Percentiles rank a stretch among this genome's conserved stretches.
Conservation (phyloP, 2,888 invertebrate species). For the Formica aserva region DNA sequence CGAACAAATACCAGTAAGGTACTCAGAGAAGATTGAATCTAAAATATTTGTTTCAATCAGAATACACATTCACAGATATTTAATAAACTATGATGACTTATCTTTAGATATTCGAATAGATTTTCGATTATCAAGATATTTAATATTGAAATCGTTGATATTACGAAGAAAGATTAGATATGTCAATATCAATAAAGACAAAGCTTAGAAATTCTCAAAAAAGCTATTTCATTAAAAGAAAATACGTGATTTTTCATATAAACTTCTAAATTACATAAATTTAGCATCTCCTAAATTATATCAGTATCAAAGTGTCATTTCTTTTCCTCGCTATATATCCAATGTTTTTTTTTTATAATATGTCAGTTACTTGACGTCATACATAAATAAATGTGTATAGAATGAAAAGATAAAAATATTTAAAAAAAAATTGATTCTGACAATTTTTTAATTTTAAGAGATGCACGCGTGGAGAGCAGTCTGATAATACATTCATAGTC, state of each 20-base stretch:
- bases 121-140: neutral
- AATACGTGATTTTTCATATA: neutral
- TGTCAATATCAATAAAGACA: slow-evolving; percentile 7
- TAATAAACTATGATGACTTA: neutral
- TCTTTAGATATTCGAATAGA: neutral
- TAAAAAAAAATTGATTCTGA: neutral
- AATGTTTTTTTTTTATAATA: neutral
- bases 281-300: slow-evolving; percentile 9
- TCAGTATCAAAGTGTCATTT: slow-evolving; percentile 1
- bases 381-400: neutral
- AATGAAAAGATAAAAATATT: neutral
- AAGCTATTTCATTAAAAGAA: neutral
- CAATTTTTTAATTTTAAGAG: slow-evolving; percentile 1
- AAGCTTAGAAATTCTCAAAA: neutral
- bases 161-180: slow-evolving; percentile 4
- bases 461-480: neutral
- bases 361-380: neutral
- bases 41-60: neutral
- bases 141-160: slow-evolving; percentile 26
- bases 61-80: neutral
- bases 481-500: neutral
- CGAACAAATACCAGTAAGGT: slow-evolving; percentile 5
- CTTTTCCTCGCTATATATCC: neutral
- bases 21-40: neutral
- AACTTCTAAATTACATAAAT: neutral